phyloP scores from a whole-genome alignment of 1,140 invertebrate genomes.

The Holotrichia oblita region DNA sequence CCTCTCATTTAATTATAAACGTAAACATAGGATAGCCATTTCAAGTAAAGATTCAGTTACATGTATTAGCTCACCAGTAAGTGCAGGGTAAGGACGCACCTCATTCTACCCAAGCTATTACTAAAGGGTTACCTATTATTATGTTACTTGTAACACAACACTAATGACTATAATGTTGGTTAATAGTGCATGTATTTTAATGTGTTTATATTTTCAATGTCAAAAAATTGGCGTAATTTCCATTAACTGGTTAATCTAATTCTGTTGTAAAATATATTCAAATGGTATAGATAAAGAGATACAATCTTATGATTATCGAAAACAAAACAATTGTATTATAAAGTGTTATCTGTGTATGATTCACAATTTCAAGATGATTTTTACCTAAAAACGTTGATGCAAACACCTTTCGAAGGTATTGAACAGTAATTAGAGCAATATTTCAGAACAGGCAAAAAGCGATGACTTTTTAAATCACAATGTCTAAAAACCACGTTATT shows the following conservation, averaged over 20 bases:
- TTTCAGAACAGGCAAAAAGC: too few species aligned
- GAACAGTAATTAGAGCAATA: too few species aligned
- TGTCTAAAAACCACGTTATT: too few species aligned
- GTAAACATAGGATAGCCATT: conserved; percentile 14
- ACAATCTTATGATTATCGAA: too few species aligned
- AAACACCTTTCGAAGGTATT: too few species aligned
- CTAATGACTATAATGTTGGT: conserved; percentile 15
- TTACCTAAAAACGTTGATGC: too few species aligned
- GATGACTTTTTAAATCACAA: too few species aligned
- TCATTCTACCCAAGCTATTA: conserved; percentile 1
- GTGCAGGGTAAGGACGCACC: conserved; percentile 10
- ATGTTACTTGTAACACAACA: conserved; percentile 11
- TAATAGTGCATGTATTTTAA: not conserved
- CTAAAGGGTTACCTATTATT: conserved; percentile 24
- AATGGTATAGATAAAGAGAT: too few species aligned
- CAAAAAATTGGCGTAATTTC: not conserved
- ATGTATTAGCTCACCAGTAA: not conserved
- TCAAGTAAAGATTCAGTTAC: conserved; percentile 25
- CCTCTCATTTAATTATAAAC: conserved; percentile 7
- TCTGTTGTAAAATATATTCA: too few species aligned
- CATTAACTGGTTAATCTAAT: not conserved
- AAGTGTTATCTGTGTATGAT: too few species aligned
- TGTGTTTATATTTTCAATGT: not conserved
- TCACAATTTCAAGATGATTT: too few species aligned
- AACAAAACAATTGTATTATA: too few species aligned